Conservation (phyloP, 2,888 invertebrate genomes). For the Glomeris marginata region DNA sequence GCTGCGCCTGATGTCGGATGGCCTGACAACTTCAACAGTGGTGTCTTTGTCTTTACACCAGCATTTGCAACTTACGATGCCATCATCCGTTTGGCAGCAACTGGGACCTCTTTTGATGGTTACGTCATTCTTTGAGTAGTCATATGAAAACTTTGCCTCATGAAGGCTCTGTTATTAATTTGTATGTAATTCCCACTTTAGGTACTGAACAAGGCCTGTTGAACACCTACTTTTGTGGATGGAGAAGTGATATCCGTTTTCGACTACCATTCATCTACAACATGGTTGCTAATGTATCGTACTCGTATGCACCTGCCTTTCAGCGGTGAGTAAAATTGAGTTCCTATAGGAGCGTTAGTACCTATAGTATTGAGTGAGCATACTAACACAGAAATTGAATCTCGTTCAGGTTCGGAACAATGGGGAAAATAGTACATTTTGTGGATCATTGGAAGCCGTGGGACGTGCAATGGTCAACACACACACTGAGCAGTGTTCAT, state of each 20-base stretch:
- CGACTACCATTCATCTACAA: slow-evolving; percentile 39
- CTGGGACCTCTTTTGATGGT: slow-evolving; percentile 21
- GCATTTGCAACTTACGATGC: slow-evolving; percentile 28
- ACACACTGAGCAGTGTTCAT: background rate
- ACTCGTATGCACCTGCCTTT: slow-evolving; percentile 38
- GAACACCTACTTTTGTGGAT: slow-evolving; percentile 35
- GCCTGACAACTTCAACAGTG: slow-evolving; percentile 37
- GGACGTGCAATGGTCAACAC: slow-evolving; percentile 20
- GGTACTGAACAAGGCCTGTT: slow-evolving; percentile 36
- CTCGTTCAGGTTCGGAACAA: slow-evolving; percentile 25
- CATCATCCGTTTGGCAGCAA: slow-evolving; percentile 15
- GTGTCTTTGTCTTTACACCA: slow-evolving; percentile 33
- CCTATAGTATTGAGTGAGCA: too few relatives aligned
- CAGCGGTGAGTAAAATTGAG: slow-evolving; percentile 28
- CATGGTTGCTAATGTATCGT: slow-evolving; percentile 36
- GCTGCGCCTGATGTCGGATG: slow-evolving; percentile 37
- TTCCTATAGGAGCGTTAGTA: too few relatives aligned
- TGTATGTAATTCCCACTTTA: slow-evolving; percentile 16
- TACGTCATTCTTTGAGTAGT: too few relatives aligned
- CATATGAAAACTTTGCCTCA: background rate
- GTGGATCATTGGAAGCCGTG: slow-evolving; percentile 33
- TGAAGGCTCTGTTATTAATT: background rate
- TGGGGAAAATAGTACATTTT: slow-evolving; percentile 32
- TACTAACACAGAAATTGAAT: too few relatives aligned
- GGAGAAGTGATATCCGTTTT: slow-evolving; percentile 31